Evolutionary conservation across 2,113 vertebrate genomes (phyloP).

Genomic region (Stigmatopora argus): DNA sequence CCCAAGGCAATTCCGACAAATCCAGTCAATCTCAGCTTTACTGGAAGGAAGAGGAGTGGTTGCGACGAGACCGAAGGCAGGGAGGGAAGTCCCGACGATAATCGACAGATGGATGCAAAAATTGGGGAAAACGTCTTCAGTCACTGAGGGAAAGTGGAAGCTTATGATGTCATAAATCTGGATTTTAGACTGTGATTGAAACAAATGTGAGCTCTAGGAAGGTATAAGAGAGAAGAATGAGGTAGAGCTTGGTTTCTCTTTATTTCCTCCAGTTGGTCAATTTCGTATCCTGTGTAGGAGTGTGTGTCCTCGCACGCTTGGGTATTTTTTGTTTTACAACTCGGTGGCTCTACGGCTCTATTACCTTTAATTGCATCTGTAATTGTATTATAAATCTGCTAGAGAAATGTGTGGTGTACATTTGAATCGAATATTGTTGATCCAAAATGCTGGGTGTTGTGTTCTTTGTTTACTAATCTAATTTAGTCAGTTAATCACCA

Average conservation of each 20-base stretch:
- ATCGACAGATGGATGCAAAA: neutral
- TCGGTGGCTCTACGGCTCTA: neutral
- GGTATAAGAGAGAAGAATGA: slow-evolving; percentile 21
- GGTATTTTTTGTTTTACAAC: neutral
- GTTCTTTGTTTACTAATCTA: too few relatives aligned
- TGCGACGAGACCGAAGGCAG: neutral
- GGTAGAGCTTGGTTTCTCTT: slow-evolving; percentile 36
- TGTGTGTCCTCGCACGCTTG: neutral
- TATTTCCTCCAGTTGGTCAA: slow-evolving; percentile 29
- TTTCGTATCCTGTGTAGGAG: slow-evolving; percentile 58
- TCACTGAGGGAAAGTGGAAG: slow-evolving; percentile 6
- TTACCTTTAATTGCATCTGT: too few relatives aligned
- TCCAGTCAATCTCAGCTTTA: neutral
- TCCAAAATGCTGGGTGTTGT: neutral
- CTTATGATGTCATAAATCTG: slow-evolving; percentile 46
- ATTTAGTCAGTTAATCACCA: too few relatives aligned
- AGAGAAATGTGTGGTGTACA: too few relatives aligned
- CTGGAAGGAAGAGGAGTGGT: too few relatives aligned
- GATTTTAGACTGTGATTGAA: slow-evolving; percentile 10
- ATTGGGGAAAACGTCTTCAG: neutral
- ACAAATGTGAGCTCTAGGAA: slow-evolving; percentile 18
- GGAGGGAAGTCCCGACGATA: neutral
- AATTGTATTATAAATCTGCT: too few relatives aligned
- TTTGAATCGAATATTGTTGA: neutral
- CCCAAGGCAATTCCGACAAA: neutral